Percentiles rank a stretch among this genome's conserved stretches.
phyloP scores from a whole-genome alignment of 2,888 invertebrate genomes.

The Eupithecia centaureata region DNA sequence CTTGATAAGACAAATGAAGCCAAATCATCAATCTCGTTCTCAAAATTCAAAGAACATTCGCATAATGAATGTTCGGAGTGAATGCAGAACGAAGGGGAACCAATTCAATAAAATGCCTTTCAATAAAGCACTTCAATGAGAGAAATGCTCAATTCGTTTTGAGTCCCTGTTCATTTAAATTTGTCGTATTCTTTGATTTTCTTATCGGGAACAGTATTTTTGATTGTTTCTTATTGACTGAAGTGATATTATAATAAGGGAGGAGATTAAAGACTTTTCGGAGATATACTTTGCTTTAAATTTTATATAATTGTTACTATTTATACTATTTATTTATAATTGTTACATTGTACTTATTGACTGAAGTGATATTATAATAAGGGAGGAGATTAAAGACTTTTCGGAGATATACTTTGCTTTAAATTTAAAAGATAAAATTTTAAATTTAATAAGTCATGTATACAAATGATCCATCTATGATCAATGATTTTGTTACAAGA shows the following conservation, averaged over 20 bases:
- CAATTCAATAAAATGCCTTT: conserved; percentile 5
- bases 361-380: too few species aligned
- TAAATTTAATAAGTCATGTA: too few species aligned
- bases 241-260: not conserved
- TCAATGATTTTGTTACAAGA: too few species aligned
- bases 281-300: too few species aligned
- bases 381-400: too few species aligned
- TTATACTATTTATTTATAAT: too few species aligned
- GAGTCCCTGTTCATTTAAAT: not conserved
- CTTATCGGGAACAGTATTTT: not conserved
- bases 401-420: too few species aligned
- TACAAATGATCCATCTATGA: too few species aligned
- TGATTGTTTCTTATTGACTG: not conserved
- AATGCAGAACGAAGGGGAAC: conserved; percentile 1
- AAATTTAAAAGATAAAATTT: too few species aligned
- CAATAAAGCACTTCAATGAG: not conserved
- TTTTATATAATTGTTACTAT: too few species aligned
- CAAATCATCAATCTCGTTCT: not conserved
- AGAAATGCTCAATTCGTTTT: conserved; percentile 3
- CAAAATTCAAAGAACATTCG: not conserved
- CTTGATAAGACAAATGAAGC: not conserved
- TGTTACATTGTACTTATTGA: too few species aligned
- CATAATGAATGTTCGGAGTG: conserved; percentile 22
- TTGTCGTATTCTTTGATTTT: conserved; percentile 1
- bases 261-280: not conserved